These are phyloP conservation scores for Sesamia inferens DNA, from an alignment of 2,888 invertebrate genomes.

Conservation along the genomic window DNA sequence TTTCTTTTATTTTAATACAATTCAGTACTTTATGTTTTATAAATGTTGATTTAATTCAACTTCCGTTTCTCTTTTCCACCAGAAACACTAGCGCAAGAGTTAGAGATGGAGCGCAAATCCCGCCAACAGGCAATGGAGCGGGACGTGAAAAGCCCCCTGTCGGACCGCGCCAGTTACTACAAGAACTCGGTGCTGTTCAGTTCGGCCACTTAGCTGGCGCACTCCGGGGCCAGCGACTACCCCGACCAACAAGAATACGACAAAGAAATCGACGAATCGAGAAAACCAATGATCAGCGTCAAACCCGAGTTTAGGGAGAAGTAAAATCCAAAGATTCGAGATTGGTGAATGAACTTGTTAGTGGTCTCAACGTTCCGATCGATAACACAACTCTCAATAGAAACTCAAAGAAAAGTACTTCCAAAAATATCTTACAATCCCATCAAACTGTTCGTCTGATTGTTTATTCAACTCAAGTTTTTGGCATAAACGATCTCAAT, in stretches of 20 bases:
- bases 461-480: conserved; percentile 74
- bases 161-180: conserved; percentile 95
- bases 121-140: conserved; percentile 95
- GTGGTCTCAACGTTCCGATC: conserved; percentile 59
- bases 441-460: conserved; percentile 71
- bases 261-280: conserved; percentile 80
- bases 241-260: conserved; percentile 82
- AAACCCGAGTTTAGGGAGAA: conserved; percentile 89
- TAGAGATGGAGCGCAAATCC: conserved; percentile 96
- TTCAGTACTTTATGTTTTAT: neutral
- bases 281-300: conserved; percentile 89
- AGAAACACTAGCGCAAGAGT: conserved; percentile 96
- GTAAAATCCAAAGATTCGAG: conserved; percentile 78
- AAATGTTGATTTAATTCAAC: conserved; percentile 15
- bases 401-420: conserved; percentile 54
- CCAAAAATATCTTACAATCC: conserved; percentile 58
- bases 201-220: conserved; percentile 93
- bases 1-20: neutral
- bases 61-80: conserved; percentile 79
- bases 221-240: conserved; percentile 81
- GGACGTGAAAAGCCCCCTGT: conserved; percentile 96
- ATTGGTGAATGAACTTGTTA: conserved; percentile 68
- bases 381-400: conserved; percentile 49
- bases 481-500: conserved; percentile 80
- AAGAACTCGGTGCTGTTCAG: conserved; percentile 97